These are phyloP conservation scores for Botia kubotai DNA, from an alignment of 2,797 vertebrate genomes.

Conservation along the genomic window DNA sequence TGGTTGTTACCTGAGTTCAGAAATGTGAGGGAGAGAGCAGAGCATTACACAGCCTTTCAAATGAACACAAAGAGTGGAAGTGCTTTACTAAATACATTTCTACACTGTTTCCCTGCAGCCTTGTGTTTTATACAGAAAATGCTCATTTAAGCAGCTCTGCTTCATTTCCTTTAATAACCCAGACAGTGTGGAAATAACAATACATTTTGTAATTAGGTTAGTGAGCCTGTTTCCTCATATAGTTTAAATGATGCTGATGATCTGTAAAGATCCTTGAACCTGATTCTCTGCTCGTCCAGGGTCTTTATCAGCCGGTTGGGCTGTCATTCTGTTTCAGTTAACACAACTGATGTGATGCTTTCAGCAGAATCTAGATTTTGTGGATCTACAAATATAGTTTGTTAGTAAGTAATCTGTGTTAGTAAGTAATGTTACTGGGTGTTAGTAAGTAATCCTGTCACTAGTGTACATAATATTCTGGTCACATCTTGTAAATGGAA, in stretches of 20 bases:
- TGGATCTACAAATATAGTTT: too few species aligned
- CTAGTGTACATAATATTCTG: too few species aligned
- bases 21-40: not conserved
- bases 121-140: not conserved
- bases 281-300: slow-evolving; percentile 10
- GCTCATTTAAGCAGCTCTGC: not conserved
- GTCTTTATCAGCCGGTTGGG: not conserved
- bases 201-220: not conserved
- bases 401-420: too few species aligned
- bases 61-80: slow-evolving; percentile 1
- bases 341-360: too few species aligned
- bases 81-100: not conserved
- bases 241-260: not conserved
- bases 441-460: too few species aligned
- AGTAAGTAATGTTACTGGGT: too few species aligned
- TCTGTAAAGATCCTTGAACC: not conserved
- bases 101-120: not conserved
- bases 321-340: too few species aligned
- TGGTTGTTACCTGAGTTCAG: not conserved
- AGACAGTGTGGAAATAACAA: not conserved
- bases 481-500: too few species aligned
- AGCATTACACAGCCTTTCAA: not conserved
- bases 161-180: not conserved
- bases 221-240: not conserved
- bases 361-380: too few species aligned